phyloP scores from a whole-genome alignment of 2,888 invertebrate species.

The Hydrotaea diabolus region DNA sequence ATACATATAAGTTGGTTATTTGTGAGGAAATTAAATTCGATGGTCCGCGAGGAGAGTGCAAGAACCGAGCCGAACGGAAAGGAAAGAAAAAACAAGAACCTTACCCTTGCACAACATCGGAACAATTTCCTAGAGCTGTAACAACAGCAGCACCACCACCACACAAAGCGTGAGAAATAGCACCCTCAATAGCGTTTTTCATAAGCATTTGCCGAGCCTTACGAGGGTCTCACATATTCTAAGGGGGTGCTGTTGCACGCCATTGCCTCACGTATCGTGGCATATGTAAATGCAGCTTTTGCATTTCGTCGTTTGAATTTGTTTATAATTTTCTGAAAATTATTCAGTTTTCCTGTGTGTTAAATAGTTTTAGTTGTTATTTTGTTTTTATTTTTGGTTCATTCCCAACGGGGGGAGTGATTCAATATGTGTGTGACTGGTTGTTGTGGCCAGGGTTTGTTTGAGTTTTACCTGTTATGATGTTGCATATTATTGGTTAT shows the following conservation, averaged over 20 bases:
- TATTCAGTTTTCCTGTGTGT: constrained; percentile 37
- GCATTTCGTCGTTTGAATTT: constrained; percentile 40
- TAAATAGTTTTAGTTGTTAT: constrained; percentile 35
- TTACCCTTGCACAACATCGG: constrained; percentile 42
- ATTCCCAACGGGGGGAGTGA: constrained; percentile 9
- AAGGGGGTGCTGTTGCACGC: constrained; percentile 4
- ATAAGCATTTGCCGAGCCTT: not conserved
- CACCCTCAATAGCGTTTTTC: constrained; percentile 51
- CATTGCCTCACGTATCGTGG: not conserved
- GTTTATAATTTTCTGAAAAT: constrained; percentile 21
- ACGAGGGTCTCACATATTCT: not conserved
- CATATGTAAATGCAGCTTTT: constrained; percentile 65
- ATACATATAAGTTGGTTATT: constrained; percentile 11
- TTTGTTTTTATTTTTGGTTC: not conserved
- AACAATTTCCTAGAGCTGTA: not conserved
- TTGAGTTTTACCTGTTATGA: constrained; percentile 58
- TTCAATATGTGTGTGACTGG: not conserved
- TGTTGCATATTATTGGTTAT: constrained; percentile 61
- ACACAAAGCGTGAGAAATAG: constrained; percentile 61
- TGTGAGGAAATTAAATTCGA: constrained; percentile 65
- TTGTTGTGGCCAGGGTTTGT: not conserved
- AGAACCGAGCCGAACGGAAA: not conserved
- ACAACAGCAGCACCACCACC: not conserved
- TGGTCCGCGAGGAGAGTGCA: constrained; percentile 30
- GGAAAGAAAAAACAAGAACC: too few relatives aligned